Evolutionary conservation across 2,888 invertebrate genomes (phyloP).

Genomic region (Cinara cedri): DNA sequence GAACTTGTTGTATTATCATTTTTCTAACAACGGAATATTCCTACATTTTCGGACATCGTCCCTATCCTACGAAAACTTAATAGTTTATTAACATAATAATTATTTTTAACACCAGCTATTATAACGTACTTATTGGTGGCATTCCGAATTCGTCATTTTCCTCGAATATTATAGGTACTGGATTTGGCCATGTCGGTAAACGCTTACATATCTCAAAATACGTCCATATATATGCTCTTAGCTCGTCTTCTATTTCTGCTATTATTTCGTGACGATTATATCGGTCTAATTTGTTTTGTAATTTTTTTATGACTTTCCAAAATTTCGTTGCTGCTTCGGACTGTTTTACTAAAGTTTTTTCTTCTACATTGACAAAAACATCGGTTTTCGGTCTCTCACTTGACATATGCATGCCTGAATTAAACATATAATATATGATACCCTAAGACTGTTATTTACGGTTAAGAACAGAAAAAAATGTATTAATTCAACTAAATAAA

Average conservation of each 20-base stretch:
- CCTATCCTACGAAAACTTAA: too few relatives aligned
- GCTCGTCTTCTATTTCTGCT: constrained; percentile 18
- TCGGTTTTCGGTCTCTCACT: neutral
- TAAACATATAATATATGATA: neutral
- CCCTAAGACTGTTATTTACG: neutral
- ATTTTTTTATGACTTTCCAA: neutral
- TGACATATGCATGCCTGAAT: neutral
- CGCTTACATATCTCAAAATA: constrained; percentile 4
- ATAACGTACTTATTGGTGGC: constrained; percentile 17
- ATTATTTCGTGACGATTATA: neutral
- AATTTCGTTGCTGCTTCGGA: neutral
- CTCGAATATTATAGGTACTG: constrained; percentile 17
- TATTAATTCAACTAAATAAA: neutral
- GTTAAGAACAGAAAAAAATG: neutral
- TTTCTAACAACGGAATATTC: too few relatives aligned
- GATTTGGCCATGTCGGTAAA: constrained; percentile 37
- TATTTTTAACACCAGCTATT: neutral
- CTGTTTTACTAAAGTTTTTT: neutral
- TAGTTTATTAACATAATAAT: neutral
- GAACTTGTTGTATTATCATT: too few relatives aligned
- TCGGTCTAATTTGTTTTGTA: neutral
- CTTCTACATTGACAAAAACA: neutral
- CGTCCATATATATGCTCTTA: constrained; percentile 7
- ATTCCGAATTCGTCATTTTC: constrained; percentile 18
- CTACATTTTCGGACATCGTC: too few relatives aligned